Conservation (phyloP, 2,888 invertebrate species). For the Cheilosia variabilis region DNA sequence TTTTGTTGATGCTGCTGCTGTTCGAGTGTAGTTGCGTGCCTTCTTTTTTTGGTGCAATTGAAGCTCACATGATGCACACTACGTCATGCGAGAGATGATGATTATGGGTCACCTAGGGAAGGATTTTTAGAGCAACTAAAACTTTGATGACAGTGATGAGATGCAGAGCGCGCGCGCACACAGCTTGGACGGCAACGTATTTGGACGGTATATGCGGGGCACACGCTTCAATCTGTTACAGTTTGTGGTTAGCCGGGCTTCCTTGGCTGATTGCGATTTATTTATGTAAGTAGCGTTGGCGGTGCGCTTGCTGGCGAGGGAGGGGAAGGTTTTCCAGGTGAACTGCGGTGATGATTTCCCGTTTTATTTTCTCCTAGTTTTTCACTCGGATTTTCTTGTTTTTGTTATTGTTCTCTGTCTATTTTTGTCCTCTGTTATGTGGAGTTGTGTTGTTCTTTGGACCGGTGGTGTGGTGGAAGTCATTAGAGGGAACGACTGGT, state of each 20-base stretch:
- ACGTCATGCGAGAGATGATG: constrained; percentile 56
- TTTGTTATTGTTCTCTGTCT: constrained; percentile 60
- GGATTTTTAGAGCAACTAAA: constrained; percentile 37
- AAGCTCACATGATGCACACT: constrained; percentile 56
- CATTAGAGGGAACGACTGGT: constrained; percentile 55
- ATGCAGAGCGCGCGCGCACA: constrained; percentile 45
- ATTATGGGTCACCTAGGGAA: constrained; percentile 53
- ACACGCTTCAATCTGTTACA: constrained; percentile 53
- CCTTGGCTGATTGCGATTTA: constrained; percentile 56
- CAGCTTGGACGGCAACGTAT: constrained; percentile 36
- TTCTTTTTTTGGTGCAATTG: constrained; percentile 56
- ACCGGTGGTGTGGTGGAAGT: constrained; percentile 47
- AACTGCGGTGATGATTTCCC: constrained; percentile 65
- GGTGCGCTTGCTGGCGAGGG: constrained; percentile 3
- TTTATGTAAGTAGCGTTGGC: constrained; percentile 58
- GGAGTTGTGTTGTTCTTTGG: constrained; percentile 40
- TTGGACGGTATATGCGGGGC: constrained; percentile 43
- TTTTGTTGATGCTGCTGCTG: constrained; percentile 17
- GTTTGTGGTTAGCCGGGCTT: constrained; percentile 28
- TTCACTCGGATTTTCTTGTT: constrained; percentile 56
- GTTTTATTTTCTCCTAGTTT: constrained; percentile 57
- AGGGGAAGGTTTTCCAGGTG: constrained; percentile 61
- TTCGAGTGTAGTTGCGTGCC: constrained; percentile 1
- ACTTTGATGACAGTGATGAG: constrained; percentile 65
- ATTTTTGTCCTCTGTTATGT: constrained; percentile 65